Conservation (phyloP, 2,113 vertebrate species). For the Leptosomus discolor region DNA sequence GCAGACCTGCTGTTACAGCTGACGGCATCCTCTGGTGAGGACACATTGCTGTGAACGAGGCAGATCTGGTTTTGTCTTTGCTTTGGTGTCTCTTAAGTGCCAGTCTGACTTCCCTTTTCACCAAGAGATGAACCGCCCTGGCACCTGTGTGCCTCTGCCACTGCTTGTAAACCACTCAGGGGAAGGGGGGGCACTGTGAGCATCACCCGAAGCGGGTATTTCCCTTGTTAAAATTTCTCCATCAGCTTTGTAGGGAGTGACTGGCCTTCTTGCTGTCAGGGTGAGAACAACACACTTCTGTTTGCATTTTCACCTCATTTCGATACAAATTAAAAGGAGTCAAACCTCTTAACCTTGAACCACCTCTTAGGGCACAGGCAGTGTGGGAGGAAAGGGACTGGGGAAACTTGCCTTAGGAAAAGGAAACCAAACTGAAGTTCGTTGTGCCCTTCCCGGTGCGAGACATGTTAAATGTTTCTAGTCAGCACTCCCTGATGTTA, state of each 20-base stretch:
- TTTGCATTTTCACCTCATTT: neutral
- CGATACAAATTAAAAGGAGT: neutral
- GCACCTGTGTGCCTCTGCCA: fast-evolving
- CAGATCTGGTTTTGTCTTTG: neutral
- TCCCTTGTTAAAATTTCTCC: too few species aligned
- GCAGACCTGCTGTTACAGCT: neutral
- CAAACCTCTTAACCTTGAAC: neutral
- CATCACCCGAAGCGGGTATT: neutral
- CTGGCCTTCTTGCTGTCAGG: too few species aligned
- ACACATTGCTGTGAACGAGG: neutral
- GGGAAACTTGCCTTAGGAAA: neutral
- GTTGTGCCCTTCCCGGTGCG: neutral
- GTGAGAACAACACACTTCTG: neutral
- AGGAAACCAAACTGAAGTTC: neutral
- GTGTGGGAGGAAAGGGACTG: neutral
- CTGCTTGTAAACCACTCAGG: too few species aligned
- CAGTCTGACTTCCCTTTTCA: neutral
- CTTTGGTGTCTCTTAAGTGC: neutral
- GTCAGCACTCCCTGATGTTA: neutral
- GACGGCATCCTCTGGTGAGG: neutral
- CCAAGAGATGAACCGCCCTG: fast-evolving
- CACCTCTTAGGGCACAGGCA: too few species aligned
- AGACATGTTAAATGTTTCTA: neutral
- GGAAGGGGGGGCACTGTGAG: too few species aligned
- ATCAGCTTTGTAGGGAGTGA: neutral